phyloP scores from a whole-genome alignment of 2,888 invertebrate genomes.

The Philereme vetulata region DNA sequence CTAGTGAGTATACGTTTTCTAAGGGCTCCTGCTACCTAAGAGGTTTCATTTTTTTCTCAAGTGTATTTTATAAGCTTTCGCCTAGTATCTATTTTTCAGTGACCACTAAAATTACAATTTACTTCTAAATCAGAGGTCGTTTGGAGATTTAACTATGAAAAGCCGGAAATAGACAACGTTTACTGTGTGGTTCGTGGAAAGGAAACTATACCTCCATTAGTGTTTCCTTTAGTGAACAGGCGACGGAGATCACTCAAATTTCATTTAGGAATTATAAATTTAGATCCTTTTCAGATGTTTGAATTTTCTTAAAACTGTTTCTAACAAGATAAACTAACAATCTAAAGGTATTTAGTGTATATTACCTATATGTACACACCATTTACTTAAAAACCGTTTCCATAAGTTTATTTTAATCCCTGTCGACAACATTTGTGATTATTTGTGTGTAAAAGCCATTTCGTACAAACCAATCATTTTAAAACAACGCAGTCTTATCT shows the following conservation, averaged over 20 bases:
- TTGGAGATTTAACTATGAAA: conserved; percentile 30
- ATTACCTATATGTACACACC: not conserved
- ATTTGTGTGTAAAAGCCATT: not conserved
- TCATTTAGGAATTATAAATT: conserved; percentile 55
- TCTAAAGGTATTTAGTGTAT: not conserved
- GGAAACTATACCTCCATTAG: conserved; percentile 62
- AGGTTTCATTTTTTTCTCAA: no score
- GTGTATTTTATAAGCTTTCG: no score
- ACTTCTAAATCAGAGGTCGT: conserved; percentile 5
- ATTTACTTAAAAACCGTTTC: no score
- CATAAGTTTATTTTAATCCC: not conserved
- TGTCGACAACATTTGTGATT: not conserved
- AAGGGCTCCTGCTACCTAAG: not conserved
- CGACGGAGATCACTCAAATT: conserved; percentile 55
- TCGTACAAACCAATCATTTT: not conserved
- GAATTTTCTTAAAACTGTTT: conserved; percentile 6
- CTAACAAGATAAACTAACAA: not conserved
- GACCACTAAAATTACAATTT: not conserved
- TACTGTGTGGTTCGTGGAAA: conserved; percentile 51
- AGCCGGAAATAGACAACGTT: conserved; percentile 50
- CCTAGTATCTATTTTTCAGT: not conserved
- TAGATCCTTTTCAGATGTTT: conserved; percentile 42
- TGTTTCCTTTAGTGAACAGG: conserved; percentile 52
- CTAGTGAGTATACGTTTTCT: not conserved
- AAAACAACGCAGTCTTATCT: not conserved